Base-by-base conservation (phyloP, 2,797 vertebrate genomes). In the Clarias laeviceps region DNA sequence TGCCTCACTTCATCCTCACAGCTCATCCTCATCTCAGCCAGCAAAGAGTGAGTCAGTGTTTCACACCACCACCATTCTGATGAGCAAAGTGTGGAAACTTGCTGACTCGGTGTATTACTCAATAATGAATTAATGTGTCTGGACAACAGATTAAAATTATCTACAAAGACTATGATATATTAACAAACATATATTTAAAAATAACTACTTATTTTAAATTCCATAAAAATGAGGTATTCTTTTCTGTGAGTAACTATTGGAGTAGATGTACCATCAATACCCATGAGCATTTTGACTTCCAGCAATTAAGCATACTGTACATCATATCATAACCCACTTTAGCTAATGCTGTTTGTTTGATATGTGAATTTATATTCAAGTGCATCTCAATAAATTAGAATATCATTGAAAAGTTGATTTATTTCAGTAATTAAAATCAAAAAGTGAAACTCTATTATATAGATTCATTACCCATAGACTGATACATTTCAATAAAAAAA, bases 1-100 rank as follows among this genome's bases (percentile, higher is more conserved):
- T 96, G 87, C 65, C 89, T 20, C 88, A 92, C 59, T 95, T 95
- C 90, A 89, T 94, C 88, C 57, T 97, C 1, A 94, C 92, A 5
- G 88, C 95, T 0, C 93, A 96, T 85, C 91, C 91, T 27, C 89
- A 90, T 66, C 96, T 97, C 82, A 91, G 82, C 17, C 89, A 57
- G 66, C 90, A 91, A 82, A 90, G 85, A 92, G 96, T 97, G 89
- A 93, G 94, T 90, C 68, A 80, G 6, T 22, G 40, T 34, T 69
- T 68, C n/a, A 59, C 34, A 34, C 59, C 83, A 84, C 6, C 79
- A 57, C 74, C 66, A 62, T 74, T 37, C 57, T 4, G 22, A 82
- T 83, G 27, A 68, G 27, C 37, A 66, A 78, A 68, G 24, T 4
- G 22, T 14, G 29, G 17, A 77, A 29, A 50, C 70, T 6, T 72